Evolutionary conservation across 2,888 invertebrate species (phyloP), one percentile per base, ranked within the genome.

Genomic region (Meteorus cinctellus): DNA sequence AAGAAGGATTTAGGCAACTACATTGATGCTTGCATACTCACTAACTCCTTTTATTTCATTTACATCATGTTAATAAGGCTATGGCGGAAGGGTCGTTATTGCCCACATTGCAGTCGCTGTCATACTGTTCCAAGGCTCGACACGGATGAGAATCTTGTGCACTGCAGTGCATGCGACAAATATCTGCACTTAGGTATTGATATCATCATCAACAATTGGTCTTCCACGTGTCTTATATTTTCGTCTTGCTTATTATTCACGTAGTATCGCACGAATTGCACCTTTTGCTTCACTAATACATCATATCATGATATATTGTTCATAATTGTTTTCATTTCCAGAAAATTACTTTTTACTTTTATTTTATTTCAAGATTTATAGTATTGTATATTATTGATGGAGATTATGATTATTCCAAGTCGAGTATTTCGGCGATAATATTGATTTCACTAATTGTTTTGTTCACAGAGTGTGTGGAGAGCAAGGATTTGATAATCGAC

Each of bases 61-160:
- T 81, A 76, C 81, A 77, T 82, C 80, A 79, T 84, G 48, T 86
- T 63, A 86, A 86, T 83, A 89, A 93, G 94, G 91, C 92, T 93
- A 89, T 93, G 93, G 91, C 92, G 93, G 91, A 93, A 93, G 91
- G 94, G 93, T 90, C 93, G 93, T 90, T 94, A 93, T 92, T 94
- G 94, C 91, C 93, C 93, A 87, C 92, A 93, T 89, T 94, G 94
- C 91, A 92, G 92, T 88, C 93, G 93, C 90, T 93, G 93, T 90
- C 93, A 93, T 92, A 92, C 92, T 91, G 92, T 92, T 87, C 92
- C 91, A 89, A 92, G 92, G 91, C 93, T 93, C 90, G 93, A 93
- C 88, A 92, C 93, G 92, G 93, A 93, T 82, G 85, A 86, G 82
- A 89, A 87, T 84, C 89, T 91, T 84, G 87, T 90, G 82, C 90